Evolutionary conservation across 1,140 invertebrate genomes (phyloP).

Genomic region (Musca domestica): DNA sequence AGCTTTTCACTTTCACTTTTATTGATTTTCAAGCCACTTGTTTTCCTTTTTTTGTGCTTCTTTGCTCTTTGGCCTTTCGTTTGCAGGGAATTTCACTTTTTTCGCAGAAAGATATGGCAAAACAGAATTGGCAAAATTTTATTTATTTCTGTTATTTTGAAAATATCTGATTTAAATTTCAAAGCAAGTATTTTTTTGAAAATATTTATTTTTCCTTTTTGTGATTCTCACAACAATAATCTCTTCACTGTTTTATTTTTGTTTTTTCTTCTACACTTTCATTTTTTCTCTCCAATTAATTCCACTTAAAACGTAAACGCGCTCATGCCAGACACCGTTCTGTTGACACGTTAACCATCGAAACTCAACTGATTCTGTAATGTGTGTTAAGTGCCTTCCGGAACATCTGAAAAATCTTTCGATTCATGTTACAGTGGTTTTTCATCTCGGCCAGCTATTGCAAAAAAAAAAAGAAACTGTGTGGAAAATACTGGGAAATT

Average conservation of each 20-base stretch:
- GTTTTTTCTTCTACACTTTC: background rate
- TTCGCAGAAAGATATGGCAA: background rate
- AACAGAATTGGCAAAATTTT: background rate
- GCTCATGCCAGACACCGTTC: background rate
- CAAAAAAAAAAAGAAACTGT: background rate
- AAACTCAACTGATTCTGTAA: conserved; percentile 21
- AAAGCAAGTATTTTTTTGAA: background rate
- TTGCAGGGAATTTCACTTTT: background rate
- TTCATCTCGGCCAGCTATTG: background rate
- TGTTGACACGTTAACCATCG: conserved; percentile 16
- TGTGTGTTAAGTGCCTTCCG: conserved; percentile 16
- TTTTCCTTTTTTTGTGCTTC: background rate
- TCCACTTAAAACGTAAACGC: background rate
- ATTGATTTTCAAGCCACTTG: conserved; percentile 7
- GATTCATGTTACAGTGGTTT: background rate
- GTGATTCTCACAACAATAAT: background rate
- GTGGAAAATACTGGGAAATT: conserved; percentile 11
- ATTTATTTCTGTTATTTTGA: background rate
- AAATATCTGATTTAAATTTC: background rate
- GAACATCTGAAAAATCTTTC: conserved; percentile 8
- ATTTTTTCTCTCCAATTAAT: background rate
- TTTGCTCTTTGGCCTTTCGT: background rate
- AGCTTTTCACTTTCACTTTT: conserved; percentile 13
- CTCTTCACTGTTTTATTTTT: background rate
- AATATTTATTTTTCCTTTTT: background rate